Percentiles rank a stretch among this genome's conserved stretches.
Conservation (phyloP, 2,797 vertebrate species). For the Pagetopsis macropterus region DNA sequence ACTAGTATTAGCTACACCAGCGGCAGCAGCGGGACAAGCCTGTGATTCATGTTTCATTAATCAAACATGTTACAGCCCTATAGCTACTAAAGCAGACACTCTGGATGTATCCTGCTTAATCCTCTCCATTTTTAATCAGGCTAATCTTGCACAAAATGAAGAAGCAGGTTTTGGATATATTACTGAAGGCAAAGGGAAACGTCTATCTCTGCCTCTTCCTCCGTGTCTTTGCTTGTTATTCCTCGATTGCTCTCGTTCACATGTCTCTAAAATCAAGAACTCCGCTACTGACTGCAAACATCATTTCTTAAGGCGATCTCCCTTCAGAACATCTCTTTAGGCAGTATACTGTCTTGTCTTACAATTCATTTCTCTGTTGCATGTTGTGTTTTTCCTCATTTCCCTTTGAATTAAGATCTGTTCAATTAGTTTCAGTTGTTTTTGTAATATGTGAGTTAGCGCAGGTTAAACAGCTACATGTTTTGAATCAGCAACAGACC, state of each 20-base stretch:
- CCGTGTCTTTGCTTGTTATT: neutral
- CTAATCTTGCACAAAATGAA: slow-evolving; percentile 72
- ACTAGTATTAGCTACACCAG: slow-evolving; percentile 70
- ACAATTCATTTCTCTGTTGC: too few relatives aligned
- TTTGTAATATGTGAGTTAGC: too few relatives aligned
- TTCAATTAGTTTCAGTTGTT: too few relatives aligned
- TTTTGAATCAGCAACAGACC: too few relatives aligned
- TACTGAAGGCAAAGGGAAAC: slow-evolving; percentile 45
- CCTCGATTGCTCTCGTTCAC: neutral
- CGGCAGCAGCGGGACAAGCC: slow-evolving; percentile 62
- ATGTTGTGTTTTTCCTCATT: too few relatives aligned
- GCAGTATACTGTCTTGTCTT: too few relatives aligned
- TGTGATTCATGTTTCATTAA: slow-evolving; percentile 81
- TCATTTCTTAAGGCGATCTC: too few relatives aligned
- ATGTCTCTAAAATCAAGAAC: too few relatives aligned
- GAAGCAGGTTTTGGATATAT: slow-evolving; percentile 54
- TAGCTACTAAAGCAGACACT: slow-evolving; percentile 64
- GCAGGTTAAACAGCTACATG: too few relatives aligned
- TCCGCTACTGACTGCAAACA: too few relatives aligned
- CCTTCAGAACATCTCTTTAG: too few relatives aligned
- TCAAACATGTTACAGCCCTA: slow-evolving; percentile 75
- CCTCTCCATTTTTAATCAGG: slow-evolving; percentile 79
- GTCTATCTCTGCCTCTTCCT: neutral
- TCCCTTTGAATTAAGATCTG: too few relatives aligned
- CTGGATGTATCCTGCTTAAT: slow-evolving; percentile 73